These are phyloP conservation scores for Peromyscus leucopus DNA, from an alignment of 2,113 vertebrate genomes.

Conservation along the genomic window DNA sequence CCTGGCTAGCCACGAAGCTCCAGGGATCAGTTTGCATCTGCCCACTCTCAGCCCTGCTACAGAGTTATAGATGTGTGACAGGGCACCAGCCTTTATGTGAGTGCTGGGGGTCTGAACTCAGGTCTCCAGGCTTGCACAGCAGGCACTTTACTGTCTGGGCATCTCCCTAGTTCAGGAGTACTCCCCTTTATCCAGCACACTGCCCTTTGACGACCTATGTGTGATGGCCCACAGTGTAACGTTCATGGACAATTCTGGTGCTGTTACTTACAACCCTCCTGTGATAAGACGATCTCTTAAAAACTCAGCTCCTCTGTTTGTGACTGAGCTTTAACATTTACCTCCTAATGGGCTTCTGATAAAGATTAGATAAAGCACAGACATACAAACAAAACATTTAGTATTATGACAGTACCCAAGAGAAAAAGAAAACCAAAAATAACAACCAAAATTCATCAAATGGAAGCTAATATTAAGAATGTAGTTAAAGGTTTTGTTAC, in stretches of 20 bases:
- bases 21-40: no score
- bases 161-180: background rate
- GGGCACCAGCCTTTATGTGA: background rate
- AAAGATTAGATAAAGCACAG: background rate
- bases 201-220: fast-evolving
- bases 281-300: background rate
- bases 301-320: background rate
- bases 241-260: no score
- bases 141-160: no score
- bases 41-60: background rate
- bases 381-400: background rate
- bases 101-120: background rate
- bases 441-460: background rate
- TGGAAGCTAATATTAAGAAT: background rate
- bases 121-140: no score
- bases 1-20: background rate
- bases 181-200: background rate
- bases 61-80: background rate
- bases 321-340: background rate
- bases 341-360: no score
- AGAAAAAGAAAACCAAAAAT: background rate
- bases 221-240: fast-evolving
- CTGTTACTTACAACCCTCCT: background rate
- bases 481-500: background rate
- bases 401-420: background rate